Conservation (phyloP, 2,797 vertebrate genomes). For the Malurus splendens region DNA sequence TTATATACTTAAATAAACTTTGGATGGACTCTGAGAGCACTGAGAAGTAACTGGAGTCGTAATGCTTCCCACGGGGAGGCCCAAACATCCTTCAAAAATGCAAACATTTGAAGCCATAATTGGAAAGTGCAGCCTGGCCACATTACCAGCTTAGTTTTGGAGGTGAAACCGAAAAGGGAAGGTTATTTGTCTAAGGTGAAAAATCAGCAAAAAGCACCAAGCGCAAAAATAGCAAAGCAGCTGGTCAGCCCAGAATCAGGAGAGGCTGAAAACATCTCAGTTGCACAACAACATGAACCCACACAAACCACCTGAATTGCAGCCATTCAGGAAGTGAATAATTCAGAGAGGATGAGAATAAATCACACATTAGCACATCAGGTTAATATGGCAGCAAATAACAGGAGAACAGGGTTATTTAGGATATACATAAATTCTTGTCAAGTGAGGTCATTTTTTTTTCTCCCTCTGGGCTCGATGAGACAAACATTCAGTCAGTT, state of each 20-base stretch:
- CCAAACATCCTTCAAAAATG: not conserved
- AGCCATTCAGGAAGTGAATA: conserved; percentile 1
- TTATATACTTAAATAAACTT: not conserved
- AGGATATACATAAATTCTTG: conserved; percentile 52
- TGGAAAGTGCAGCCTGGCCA: not conserved
- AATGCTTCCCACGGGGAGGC: not conserved
- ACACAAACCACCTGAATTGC: conserved; percentile 1
- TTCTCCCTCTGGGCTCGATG: not conserved
- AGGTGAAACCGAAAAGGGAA: conserved; percentile 9
- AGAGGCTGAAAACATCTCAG: not conserved
- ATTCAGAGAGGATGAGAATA: conserved; percentile 23
- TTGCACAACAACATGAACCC: not conserved
- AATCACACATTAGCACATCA: conserved; percentile 53
- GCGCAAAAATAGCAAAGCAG: not conserved
- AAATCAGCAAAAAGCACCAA: not conserved
- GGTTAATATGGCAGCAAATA: conserved; percentile 55
- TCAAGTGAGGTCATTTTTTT: conserved; percentile 35
- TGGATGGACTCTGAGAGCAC: not conserved
- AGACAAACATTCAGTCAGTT: conserved; percentile 44
- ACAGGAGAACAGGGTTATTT: conserved; percentile 41
- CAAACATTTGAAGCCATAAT: not conserved
- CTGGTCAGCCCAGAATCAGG: not conserved
- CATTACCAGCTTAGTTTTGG: not conserved
- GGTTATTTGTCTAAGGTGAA: not conserved
- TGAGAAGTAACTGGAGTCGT: not conserved